A percentile compares a stretch with the other conserved stretches of the same genome.
Evolutionary conservation across 2,797 vertebrate genomes (phyloP).

Genomic region (Myotis pilosus): DNA sequence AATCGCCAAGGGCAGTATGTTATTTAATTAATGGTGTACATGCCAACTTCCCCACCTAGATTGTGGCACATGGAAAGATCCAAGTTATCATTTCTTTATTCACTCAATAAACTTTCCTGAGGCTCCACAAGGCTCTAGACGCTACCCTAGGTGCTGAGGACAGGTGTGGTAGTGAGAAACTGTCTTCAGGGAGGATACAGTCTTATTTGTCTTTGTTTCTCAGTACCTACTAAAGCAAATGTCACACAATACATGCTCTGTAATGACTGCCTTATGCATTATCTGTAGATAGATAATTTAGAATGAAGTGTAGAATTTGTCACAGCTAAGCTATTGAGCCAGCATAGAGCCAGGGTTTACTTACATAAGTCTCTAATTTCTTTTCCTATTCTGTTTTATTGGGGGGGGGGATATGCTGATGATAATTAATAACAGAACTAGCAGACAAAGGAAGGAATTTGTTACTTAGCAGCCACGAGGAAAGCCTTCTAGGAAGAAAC

Average conservation of each 20-base stretch:
- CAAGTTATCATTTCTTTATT: not conserved
- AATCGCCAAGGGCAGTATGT: not conserved
- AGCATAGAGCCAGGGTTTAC: constrained; percentile 37
- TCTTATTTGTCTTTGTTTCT: not conserved
- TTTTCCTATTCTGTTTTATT: constrained; percentile 33
- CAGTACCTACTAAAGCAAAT: not conserved
- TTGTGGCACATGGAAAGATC: not conserved
- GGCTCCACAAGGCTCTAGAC: not conserved
- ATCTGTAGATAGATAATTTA: constrained; percentile 25
- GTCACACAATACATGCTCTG: not conserved
- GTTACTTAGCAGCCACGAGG: not conserved
- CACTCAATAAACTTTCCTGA: not conserved
- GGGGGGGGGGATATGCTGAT: not conserved
- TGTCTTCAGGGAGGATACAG: not conserved
- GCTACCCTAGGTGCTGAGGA: not conserved
- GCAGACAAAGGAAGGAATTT: not conserved
- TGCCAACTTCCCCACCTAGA: not conserved
- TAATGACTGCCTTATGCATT: constrained; percentile 33
- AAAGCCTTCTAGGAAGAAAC: constrained; percentile 35
- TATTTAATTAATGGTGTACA: not conserved
- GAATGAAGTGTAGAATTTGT: constrained; percentile 40
- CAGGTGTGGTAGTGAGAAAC: not conserved
- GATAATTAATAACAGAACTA: constrained; percentile 43
- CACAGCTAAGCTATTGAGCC: constrained; percentile 25
- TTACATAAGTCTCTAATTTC: constrained; percentile 42